These are phyloP conservation scores for Riparia riparia DNA, from an alignment of 2,113 vertebrate species.

Conservation along the genomic window DNA sequence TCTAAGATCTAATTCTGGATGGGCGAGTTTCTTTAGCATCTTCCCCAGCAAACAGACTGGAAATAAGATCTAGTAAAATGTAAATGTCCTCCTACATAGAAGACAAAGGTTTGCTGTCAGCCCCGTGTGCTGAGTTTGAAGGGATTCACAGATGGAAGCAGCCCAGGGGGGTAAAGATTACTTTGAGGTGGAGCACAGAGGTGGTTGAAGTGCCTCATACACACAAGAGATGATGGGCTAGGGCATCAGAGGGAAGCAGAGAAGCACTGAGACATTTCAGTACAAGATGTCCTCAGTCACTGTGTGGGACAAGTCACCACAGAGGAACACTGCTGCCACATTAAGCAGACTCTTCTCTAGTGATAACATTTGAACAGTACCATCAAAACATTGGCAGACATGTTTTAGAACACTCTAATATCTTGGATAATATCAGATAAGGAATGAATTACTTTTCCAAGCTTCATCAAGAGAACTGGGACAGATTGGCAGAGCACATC, in stretches of 20 bases:
- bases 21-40: background rate
- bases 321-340: background rate
- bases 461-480: background rate
- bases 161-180: background rate
- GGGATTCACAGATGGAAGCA: background rate
- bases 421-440: background rate
- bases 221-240: background rate
- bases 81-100: background rate
- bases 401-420: constrained; percentile 25
- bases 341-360: background rate
- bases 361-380: background rate
- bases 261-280: background rate
- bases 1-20: background rate
- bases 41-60: background rate
- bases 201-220: background rate
- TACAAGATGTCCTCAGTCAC: background rate
- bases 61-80: background rate
- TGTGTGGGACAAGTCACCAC: background rate
- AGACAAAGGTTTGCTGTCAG: background rate
- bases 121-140: background rate
- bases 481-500: constrained; percentile 1
- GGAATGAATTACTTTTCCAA: constrained; percentile 15
- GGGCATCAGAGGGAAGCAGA: background rate
- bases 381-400: background rate
- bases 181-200: background rate